These are phyloP conservation scores for Pocillopora grandis DNA, from an alignment of 92 coral and sea anemone species.

Conservation along the genomic window DNA sequence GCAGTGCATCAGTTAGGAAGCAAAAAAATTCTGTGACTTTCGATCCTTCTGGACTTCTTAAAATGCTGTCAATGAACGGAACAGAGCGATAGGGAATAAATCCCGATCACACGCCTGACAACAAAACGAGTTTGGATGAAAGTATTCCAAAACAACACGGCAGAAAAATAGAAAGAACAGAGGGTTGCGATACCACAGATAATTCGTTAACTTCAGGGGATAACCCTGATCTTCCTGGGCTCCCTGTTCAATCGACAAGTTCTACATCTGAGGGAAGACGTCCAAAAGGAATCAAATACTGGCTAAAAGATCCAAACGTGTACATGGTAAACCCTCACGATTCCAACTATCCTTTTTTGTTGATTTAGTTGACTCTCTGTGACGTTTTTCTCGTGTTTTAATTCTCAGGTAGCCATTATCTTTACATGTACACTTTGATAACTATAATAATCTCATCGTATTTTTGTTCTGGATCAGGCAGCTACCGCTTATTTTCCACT, in stretches of 20 bases:
- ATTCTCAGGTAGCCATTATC: neutral
- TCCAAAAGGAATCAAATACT: neutral
- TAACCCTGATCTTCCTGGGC: neutral
- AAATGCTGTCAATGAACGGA: neutral
- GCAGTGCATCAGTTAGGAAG: neutral
- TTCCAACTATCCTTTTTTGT: neutral
- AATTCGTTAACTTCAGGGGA: neutral
- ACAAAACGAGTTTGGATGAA: too few species aligned
- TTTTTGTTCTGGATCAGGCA: neutral
- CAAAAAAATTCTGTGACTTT: neutral
- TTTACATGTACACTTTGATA: neutral
- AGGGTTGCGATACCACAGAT: too few species aligned
- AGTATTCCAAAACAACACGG: too few species aligned
- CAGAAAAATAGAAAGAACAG: too few species aligned
- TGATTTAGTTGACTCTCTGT: neutral
- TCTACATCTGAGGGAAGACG: neutral
- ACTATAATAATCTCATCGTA: too few species aligned
- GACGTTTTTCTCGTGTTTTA: neutral
- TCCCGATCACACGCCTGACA: too few species aligned
- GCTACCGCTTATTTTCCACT: constrained; percentile 17
- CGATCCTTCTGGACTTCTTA: neutral
- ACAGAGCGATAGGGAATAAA: too few species aligned
- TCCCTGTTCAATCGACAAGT: neutral
- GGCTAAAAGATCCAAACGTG: constrained; percentile 10
- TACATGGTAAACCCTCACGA: neutral